Base-by-base conservation (phyloP, 2,113 vertebrate species). In the Thalassoma bifasciatum region DNA sequence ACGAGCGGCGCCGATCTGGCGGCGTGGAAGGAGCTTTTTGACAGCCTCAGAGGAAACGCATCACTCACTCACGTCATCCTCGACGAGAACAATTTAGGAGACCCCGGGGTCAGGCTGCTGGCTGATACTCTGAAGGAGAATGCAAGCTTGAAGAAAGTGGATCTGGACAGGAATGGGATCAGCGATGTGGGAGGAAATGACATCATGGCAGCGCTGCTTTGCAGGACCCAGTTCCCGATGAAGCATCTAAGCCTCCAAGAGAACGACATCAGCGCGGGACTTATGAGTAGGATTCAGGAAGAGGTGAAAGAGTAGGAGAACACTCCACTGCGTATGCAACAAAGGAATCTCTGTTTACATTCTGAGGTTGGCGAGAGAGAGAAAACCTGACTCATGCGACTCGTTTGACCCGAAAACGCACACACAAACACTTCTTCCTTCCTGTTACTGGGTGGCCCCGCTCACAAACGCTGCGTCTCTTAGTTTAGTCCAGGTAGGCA, bases 21-120 rank as follows among this genome's bases (percentile, higher is more conserved):
- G 0, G 92, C 92, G 0, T 95, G 95, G 95, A 92, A 82, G 56
- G 89, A 92, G 16, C 83, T 95, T 34, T 95, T 95, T 37, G 81
- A 93, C 73, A 92, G 92, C 71, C 66, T 95, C 1, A 94, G 77
- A 72, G 82, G 46, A 23, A 94, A 94, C 79, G 11, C 16, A 58
- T 80, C 81, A 0, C 77, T 95, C 30, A 71, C 53, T 46, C 93
- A 92, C 38, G 86, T 95, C 53, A 90, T 94, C 61, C 86, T 95
- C n/a, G 95, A 95, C 14, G 94, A 95, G 79, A 94, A 89, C 74
- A 77, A 85, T 50, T 67, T 95, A 51, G 93, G 93, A 4, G 93
- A 95, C 77, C 86, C 87, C 0, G 94, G 94, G 17, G 90, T 92
- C 34, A 82, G 91, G 73, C 85, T 94, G 49, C 89, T 95, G 67